phyloP scores from a whole-genome alignment of 1,140 invertebrate genomes.

The Episyrphus balteatus region DNA sequence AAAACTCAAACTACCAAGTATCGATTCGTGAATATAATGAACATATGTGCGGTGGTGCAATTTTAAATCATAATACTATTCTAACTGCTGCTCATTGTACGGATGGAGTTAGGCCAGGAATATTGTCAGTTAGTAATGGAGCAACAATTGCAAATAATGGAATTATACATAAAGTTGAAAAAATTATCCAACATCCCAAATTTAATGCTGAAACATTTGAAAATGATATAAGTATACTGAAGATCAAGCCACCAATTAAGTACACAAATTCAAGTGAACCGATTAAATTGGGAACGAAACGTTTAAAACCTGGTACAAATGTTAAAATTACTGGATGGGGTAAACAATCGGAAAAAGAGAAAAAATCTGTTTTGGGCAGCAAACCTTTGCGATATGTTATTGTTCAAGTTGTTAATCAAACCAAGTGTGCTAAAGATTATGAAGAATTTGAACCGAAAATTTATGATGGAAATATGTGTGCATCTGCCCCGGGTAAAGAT shows the following conservation, averaged over 20 bases:
- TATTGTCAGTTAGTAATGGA: neutral
- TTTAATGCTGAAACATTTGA: neutral
- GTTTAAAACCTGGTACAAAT: neutral
- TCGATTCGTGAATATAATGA: constrained; percentile 36
- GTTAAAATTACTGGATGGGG: constrained; percentile 3
- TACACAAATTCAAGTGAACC: neutral
- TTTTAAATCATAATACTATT: constrained; percentile 36
- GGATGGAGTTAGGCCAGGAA: neutral
- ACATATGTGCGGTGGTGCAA: constrained; percentile 41
- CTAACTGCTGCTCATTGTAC: constrained; percentile 46
- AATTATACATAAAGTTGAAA: neutral
- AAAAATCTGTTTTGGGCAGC: constrained; percentile 40
- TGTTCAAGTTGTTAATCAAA: constrained; percentile 76
- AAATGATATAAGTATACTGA: neutral
- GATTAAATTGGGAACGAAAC: neutral
- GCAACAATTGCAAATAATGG: neutral
- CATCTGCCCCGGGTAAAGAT: constrained; percentile 32
- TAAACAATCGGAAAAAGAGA: neutral
- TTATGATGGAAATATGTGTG: constrained; percentile 43
- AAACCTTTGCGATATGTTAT: constrained; percentile 80
- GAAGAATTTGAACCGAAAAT: constrained; percentile 79
- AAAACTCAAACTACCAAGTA: constrained; percentile 42
- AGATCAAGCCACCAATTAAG: neutral
- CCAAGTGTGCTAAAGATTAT: constrained; percentile 60
- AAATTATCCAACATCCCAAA: neutral